Percentiles rank a stretch among this genome's conserved stretches.
These are phyloP conservation scores for Ophion ellenae DNA, from an alignment of 2,888 invertebrate genomes.

Conservation along the genomic window DNA sequence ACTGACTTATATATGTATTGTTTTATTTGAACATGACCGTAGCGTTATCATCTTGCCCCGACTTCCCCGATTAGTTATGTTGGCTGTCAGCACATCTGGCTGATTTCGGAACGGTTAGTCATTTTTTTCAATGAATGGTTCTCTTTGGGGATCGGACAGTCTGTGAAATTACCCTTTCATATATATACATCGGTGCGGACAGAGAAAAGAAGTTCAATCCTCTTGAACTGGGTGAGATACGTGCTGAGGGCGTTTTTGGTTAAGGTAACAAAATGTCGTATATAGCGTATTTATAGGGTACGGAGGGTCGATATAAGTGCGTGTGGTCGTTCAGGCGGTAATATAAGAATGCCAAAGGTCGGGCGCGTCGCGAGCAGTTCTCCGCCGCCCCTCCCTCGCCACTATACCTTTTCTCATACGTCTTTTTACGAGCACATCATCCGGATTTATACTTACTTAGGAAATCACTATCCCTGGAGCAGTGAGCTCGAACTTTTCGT, in stretches of 20 bases:
- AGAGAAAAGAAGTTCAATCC: neutral
- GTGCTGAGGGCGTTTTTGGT: constrained; percentile 14
- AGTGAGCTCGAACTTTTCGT: constrained; percentile 61
- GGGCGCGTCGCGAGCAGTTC: constrained; percentile 19
- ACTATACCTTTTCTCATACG: constrained; percentile 49
- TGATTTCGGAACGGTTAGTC: too few species aligned
- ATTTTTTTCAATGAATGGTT: too few species aligned
- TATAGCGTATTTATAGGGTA: constrained; percentile 33
- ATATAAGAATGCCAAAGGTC: constrained; percentile 54
- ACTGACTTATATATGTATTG: too few species aligned
- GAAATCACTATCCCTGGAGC: constrained; percentile 74
- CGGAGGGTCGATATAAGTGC: constrained; percentile 23
- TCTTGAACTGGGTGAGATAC: neutral
- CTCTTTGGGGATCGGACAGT: too few species aligned
- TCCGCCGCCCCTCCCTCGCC: neutral
- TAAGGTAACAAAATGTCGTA: constrained; percentile 29
- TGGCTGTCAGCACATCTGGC: too few species aligned
- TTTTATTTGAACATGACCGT: too few species aligned
- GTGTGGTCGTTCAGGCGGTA: constrained; percentile 49
- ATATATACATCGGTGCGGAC: neutral
- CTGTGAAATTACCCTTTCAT: too few species aligned
- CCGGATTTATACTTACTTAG: constrained; percentile 82
- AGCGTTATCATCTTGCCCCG: too few species aligned
- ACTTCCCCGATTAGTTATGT: too few species aligned
- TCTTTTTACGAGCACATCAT: constrained; percentile 82